Conservation (phyloP, 2,797 vertebrate genomes). For the Salmo trutta region DNA sequence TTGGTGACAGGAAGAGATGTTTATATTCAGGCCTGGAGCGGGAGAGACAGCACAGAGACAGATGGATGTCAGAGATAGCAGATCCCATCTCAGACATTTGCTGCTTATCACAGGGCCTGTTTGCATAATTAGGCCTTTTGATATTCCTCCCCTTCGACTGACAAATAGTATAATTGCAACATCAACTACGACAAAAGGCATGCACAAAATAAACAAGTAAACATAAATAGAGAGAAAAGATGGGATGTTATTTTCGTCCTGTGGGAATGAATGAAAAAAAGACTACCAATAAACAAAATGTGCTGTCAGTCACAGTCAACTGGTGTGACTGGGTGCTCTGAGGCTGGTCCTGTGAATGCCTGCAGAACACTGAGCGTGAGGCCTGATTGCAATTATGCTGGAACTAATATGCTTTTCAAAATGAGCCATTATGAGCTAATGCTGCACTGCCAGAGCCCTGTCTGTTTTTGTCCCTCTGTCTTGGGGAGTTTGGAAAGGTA, state of each 20-base stretch:
- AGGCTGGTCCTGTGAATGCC: conserved; percentile 78
- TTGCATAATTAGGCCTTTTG: conserved; percentile 78
- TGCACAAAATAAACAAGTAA: conserved; percentile 81
- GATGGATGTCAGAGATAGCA: conserved; percentile 85
- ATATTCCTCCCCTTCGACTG: conserved; percentile 73
- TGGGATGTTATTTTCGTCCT: conserved; percentile 77
- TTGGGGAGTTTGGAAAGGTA: conserved; percentile 79
- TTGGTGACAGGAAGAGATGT: conserved; percentile 70
- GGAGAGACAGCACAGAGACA: conserved; percentile 75
- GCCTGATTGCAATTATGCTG: conserved; percentile 85
- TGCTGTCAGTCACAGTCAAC: conserved; percentile 83
- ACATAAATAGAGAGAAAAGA: conserved; percentile 77
- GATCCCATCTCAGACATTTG: conserved; percentile 78
- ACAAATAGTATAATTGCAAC: conserved; percentile 82
- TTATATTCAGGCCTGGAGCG: conserved; percentile 80
- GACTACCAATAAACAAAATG: conserved; percentile 69
- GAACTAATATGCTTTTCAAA: conserved; percentile 87
- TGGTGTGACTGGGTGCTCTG: conserved; percentile 78
- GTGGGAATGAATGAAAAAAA: conserved; percentile 56
- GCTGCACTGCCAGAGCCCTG: conserved; percentile 78
- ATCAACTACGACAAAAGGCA: conserved; percentile 79
- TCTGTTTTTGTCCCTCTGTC: conserved; percentile 78
- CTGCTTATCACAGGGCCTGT: conserved; percentile 72
- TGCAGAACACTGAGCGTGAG: conserved; percentile 77
- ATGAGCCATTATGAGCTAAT: conserved; percentile 86